Percentiles rank a stretch among this genome's conserved stretches.
Evolutionary conservation across 2,797 vertebrate genomes (phyloP).

Genomic region (Myioborus miniatus): DNA sequence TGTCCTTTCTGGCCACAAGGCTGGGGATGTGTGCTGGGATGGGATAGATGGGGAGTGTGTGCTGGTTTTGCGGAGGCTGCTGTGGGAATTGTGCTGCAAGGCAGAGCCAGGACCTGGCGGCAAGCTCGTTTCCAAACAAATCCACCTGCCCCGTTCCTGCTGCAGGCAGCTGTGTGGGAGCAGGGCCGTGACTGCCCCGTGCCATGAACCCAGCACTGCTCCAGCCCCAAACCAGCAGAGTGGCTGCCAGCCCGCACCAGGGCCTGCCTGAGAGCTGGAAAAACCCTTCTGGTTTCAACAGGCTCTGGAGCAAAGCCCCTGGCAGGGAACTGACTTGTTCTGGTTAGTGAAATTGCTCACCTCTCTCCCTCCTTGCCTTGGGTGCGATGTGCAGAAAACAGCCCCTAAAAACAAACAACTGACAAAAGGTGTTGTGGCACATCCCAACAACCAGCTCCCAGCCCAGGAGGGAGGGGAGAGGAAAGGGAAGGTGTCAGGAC

Average conservation of each 20-base stretch:
- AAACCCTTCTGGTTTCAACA: slow-evolving; percentile 24
- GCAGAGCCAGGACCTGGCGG: not conserved
- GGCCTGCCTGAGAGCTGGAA: not conserved
- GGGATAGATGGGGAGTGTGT: not conserved
- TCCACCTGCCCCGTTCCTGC: not conserved
- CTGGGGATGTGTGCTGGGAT: not conserved
- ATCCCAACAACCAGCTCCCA: not conserved
- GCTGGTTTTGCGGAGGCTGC: not conserved
- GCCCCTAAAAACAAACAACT: not conserved
- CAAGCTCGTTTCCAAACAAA: not conserved
- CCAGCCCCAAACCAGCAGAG: not conserved
- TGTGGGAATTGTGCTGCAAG: not conserved
- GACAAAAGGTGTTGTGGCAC: not conserved
- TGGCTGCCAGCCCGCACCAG: accelerated
- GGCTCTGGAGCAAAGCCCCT: slow-evolving; percentile 7
- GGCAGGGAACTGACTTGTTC: not conserved
- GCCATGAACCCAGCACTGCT: not conserved
- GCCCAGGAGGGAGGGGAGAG: not conserved
- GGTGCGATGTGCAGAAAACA: not conserved
- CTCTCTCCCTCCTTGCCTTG: not conserved
- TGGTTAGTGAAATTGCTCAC: not conserved
- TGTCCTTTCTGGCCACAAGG: not conserved
- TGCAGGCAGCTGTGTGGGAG: not conserved
- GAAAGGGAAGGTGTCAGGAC: not conserved
- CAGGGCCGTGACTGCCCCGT: not conserved